phyloP scores from a whole-genome alignment of 2,113 vertebrate genomes.

The Cercopithecus mona region DNA sequence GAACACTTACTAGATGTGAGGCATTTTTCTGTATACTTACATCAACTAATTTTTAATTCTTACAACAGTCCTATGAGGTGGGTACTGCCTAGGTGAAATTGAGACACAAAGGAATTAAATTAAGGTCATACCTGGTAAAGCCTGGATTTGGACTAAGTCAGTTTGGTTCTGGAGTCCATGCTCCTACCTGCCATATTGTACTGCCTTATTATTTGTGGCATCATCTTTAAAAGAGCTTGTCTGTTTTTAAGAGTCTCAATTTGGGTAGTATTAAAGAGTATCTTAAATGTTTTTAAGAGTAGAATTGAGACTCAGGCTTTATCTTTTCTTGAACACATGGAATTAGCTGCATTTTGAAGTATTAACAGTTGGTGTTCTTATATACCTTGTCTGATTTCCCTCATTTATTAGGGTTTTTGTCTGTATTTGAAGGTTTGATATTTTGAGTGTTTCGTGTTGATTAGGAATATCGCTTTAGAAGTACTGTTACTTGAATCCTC shows the following conservation, averaged over 20 bases:
- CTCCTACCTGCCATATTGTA: neutral
- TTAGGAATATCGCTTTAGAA: constrained; percentile 18
- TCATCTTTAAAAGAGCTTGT: neutral
- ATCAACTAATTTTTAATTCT: neutral
- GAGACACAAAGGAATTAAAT: neutral
- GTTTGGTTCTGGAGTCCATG: neutral
- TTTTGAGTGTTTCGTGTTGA: neutral
- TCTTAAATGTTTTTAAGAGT: constrained; percentile 24
- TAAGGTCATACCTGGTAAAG: neutral
- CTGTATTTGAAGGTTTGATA: neutral
- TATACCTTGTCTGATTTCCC: neutral
- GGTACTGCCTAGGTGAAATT: neutral
- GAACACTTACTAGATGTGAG: neutral
- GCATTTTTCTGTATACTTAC: neutral
- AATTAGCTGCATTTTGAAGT: neutral
- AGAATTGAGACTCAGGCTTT: neutral
- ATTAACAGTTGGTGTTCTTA: neutral
- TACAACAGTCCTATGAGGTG: neutral
- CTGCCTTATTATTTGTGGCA: neutral
- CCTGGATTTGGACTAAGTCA: neutral
- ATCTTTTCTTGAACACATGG: neutral
- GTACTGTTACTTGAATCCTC: neutral
- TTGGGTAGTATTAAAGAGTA: neutral
- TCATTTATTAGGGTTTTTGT: neutral
- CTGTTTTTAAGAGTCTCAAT: neutral